Evolutionary conservation across 2,113 vertebrate genomes (phyloP), one percentile per base, ranked within the genome.

Genomic region (Gymnobelideus leadbeateri): DNA sequence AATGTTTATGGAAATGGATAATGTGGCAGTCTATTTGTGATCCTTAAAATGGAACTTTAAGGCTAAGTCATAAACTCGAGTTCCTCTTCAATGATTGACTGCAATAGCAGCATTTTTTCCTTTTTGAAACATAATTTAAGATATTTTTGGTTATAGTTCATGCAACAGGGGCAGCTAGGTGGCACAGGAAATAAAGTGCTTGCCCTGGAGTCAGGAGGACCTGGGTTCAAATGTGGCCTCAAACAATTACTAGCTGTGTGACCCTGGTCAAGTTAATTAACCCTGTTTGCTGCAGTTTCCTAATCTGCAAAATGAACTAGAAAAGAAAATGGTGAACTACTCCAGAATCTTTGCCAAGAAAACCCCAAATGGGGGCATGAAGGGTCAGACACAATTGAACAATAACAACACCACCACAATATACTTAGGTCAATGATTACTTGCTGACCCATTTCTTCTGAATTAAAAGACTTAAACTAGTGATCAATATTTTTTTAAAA

Each of bases 1-100:
- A 96, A 96, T 96, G 96, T 98, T 97, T 97, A 97, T 96, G 94
- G 89, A 96, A 95, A 95, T 92, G 19, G 91, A 93, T 92, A 96
- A 94, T 94, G 47, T 95, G 89, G 53, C 52, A 91, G 93, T 92
- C 21, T 94, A 95, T 96, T 97, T 93, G 31, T 28, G 94, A 92
- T 91, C 91, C 51, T 84, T 84, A 97, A 94, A 97, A 90, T 90
- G 90, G 47, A 96, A 84, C 92, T 97, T 31, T 8, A 43, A 96
- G 57, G 4, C 55, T 57, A 95, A 10, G 55, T 10, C 91, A 94
- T 37, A 68, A 96, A 96, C 95, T 43, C 16, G 91, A 26, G 3
- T 49, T 50, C 95, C 92, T 95, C 94, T 92, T 95, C 95, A 57
- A 43, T n/a, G 93, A 92, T 77, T 92, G 89, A 52, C 92, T 93